These are phyloP conservation scores for Halcyon leucocephala DNA, from an alignment of 2,797 vertebrate genomes.

Conservation along the genomic window DNA sequence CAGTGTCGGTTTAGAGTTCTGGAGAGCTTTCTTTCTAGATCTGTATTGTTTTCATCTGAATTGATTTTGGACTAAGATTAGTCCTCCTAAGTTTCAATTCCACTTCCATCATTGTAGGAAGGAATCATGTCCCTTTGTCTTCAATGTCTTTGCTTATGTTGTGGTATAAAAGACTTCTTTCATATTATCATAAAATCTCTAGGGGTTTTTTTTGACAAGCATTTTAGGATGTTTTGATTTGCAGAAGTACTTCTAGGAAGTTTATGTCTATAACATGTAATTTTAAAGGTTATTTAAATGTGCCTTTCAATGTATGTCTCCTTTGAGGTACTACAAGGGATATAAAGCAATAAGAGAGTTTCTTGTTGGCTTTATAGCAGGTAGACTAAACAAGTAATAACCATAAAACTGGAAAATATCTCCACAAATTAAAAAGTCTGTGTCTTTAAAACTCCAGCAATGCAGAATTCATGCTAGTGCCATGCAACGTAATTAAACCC, in stretches of 20 bases:
- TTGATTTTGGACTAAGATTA: neutral
- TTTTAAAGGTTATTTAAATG: neutral
- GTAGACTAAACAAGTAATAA: neutral
- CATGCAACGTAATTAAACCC: neutral
- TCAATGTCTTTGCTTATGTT: neutral
- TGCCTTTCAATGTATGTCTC: neutral
- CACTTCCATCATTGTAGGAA: neutral
- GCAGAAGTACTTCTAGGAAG: neutral
- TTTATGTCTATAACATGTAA: neutral
- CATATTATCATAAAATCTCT: neutral
- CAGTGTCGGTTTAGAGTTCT: neutral
- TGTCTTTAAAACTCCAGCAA: neutral
- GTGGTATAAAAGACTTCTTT: neutral
- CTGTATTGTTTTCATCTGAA: neutral
- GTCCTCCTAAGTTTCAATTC: neutral
- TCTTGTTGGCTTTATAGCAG: neutral
- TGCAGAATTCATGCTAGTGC: neutral
- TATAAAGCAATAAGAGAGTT: neutral
- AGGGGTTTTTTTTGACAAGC: rapidly evolving
- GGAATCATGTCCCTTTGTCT: neutral
- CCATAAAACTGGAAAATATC: neutral
- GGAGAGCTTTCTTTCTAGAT: neutral
- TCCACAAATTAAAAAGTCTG: neutral
- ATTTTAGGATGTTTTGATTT: neutral
- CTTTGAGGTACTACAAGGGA: neutral